Conservation (phyloP, 2,113 vertebrate species). For the Malaclemys terrapin region DNA sequence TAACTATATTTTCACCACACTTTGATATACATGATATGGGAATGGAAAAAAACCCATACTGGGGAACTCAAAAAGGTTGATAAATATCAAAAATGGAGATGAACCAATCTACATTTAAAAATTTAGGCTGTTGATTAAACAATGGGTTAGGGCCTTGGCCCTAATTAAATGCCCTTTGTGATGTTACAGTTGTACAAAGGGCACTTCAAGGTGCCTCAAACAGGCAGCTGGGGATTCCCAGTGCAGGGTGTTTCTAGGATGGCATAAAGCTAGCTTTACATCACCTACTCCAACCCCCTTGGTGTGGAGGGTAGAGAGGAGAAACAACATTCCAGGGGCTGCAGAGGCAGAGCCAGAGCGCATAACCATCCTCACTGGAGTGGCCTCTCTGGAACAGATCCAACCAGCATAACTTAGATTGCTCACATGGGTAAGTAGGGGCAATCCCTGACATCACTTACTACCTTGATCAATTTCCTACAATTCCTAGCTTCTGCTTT, state of each 20-base stretch:
- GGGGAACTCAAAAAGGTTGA: background rate
- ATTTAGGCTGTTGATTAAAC: background rate
- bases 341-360: background rate
- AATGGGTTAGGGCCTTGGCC: background rate
- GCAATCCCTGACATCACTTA: background rate
- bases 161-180: constrained; percentile 40
- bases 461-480: background rate
- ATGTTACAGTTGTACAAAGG: background rate
- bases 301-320: background rate
- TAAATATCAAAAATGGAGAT: constrained; percentile 18
- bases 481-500: background rate
- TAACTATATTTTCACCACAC: background rate
- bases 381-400: background rate
- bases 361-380: background rate
- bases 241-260: constrained; percentile 39
- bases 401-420: background rate
- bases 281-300: background rate
- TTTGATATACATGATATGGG: background rate
- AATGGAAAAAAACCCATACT: background rate
- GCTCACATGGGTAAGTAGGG: background rate
- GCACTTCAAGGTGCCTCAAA: constrained; percentile 21
- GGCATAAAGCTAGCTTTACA: constrained; percentile 8
- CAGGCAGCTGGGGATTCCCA: constrained; percentile 35
- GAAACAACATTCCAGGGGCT: background rate
- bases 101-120: background rate